Evolutionary conservation across 2,888 invertebrate species (phyloP), one percentile per base, ranked within the genome.

Genomic region (Tetanocera ferruginea): DNA sequence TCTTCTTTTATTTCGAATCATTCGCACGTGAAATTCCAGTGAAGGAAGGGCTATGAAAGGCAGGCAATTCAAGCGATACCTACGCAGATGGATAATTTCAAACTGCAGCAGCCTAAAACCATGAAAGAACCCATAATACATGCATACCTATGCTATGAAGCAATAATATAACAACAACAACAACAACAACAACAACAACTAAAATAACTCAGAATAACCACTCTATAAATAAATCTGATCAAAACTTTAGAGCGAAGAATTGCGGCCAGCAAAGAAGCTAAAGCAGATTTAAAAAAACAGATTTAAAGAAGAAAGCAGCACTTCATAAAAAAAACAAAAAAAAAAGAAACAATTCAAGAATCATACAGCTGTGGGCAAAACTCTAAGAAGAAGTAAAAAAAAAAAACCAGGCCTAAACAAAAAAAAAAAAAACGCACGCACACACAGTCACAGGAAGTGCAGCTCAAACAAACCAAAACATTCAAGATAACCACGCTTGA

Each of bases 191-290:
- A n/a, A 66, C 43, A 28, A 69, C 69, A 49, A 49, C 19, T 3
- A 49, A 19, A 66, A 37, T 17, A 3, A 34, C 31, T 19, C 8
- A n/a, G 0, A 57, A 71, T 9, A 55, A 55, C 31, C 25, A 28
- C 5, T n/a, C 28, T 28, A 34, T 25, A 57, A 31, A 14, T 37
- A 55, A 67, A 34, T 55, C 25, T 52, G 57, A 69, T 75, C 66
- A 52, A 62, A 34, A 25, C 19, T 60, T 60, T 51, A 55, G 66
- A 9, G 52, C 9, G 8, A 23, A 66, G 75, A 55, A 76, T 55
- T 55, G 55, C 34, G 76, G 57, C 67, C 57, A 72, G 28, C 34
- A 73, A 60, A 60, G 31, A n/a, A n/a, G n/a, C n/a, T 57, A 31
- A 57, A 37, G 34, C 6, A 28, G 17, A 72, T n/a, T 23, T 0